Conservation (phyloP, 2,888 invertebrate genomes). For the Brachypalpus laphriformis region DNA sequence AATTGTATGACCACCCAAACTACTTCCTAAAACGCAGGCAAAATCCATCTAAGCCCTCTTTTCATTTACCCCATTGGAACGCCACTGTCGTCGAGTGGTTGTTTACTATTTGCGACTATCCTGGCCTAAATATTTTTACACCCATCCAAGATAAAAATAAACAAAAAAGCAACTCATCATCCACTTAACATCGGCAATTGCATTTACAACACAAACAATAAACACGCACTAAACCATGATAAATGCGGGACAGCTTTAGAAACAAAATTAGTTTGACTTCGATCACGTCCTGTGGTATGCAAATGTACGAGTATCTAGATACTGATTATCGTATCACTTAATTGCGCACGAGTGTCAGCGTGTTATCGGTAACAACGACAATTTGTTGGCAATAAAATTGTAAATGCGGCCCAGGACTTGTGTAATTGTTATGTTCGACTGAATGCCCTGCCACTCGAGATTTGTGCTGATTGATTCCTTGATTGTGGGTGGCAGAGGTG, state of each 20-base stretch:
- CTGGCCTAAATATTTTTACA: background rate
- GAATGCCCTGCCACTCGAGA: conserved; percentile 60
- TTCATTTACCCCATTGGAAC: background rate
- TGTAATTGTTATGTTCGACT: conserved; percentile 63
- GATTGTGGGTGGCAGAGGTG: background rate
- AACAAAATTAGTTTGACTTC: conserved; percentile 38
- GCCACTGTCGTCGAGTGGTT: background rate
- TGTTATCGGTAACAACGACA: conserved; percentile 29
- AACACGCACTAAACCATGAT: conserved; percentile 18
- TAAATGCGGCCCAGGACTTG: conserved; percentile 62
- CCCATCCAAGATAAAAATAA: background rate
- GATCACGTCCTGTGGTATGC: conserved; percentile 11
- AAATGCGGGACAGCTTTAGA: conserved; percentile 20
- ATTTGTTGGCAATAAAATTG: conserved; percentile 62
- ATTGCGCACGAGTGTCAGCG: background rate
- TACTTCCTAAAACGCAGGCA: too few relatives aligned
- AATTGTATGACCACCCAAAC: too few relatives aligned
- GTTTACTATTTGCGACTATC: too few relatives aligned
- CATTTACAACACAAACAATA: conserved; percentile 3
- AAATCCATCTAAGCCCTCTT: too few relatives aligned
- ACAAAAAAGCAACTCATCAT: conserved; percentile 29
- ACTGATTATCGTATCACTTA: conserved; percentile 41
- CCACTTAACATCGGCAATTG: conserved; percentile 38
- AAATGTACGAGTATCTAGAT: conserved; percentile 46
- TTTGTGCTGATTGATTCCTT: conserved; percentile 48